Evolutionary conservation across 2,113 vertebrate species (phyloP), one percentile per base, ranked within the genome.

Genomic region (Leiothrix lutea): DNA sequence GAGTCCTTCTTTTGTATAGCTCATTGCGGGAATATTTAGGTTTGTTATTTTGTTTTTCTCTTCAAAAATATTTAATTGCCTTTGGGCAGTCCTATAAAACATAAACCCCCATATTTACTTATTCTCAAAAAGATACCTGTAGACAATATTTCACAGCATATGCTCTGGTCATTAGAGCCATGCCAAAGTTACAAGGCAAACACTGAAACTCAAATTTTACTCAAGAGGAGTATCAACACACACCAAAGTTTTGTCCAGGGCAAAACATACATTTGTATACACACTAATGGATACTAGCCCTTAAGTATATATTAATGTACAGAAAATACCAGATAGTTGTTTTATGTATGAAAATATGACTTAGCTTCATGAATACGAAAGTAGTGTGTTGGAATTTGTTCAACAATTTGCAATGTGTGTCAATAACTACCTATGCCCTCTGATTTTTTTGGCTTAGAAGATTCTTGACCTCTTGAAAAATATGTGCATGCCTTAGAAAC

Each of bases 21-120:
- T 95, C 92, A 94, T 97, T 97, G 97, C 97, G 97, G 94, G 96
- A 98, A 97, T 96, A 97, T 97, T 97, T 97, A 97, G 90, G 78
- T 97, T 92, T 94, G 65, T 95, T 97, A 82, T 94, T 84, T 95
- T 97, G 94, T 94, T 97, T 87, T 97, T 71, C 50, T 95, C 82
- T 88, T 95, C 38, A 81, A 93, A 97, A 95, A 92, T 93, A 94
- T 96, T 96, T 91, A 93, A 86, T 94, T 96, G 83, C 86, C 79
- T 90, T 95, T 89, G 60, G 95, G 94, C 93, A 90, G 72, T 64
- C 84, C 54, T 88, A 78, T 92, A 70, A 94, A 95, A 90, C 28
- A 35, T 31, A 50, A 81, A 78, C 3, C 58, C 2, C 7, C n/a
- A 72, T 21, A 82, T 96, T 88, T 57, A 85, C 18, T 83, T 92